Percentiles rank a stretch among this genome's conserved stretches.
These are phyloP conservation scores for Gobiocypris rarus DNA, from an alignment of 2,113 vertebrate species.

Conservation along the genomic window DNA sequence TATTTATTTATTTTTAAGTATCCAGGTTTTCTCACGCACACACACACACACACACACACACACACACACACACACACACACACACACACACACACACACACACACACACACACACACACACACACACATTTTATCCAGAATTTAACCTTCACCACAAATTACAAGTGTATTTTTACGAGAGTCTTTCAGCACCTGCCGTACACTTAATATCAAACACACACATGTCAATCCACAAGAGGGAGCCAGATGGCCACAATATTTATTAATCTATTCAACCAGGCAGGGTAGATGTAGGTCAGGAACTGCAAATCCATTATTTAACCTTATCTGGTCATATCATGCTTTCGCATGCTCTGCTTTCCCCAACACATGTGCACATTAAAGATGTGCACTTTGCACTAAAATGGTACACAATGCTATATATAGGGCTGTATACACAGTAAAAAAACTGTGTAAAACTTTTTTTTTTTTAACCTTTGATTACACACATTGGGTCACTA, in stretches of 20 bases:
- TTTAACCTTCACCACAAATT: background rate
- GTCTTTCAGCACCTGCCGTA: background rate
- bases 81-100: too few species aligned
- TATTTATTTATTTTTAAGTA: too few species aligned
- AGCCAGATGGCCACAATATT: slow-evolving; percentile 5
- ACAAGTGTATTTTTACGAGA: background rate
- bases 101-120: background rate
- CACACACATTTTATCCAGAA: background rate
- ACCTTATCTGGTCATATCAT: background rate
- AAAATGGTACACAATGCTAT: background rate
- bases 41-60: too few species aligned
- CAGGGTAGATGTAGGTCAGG: background rate
- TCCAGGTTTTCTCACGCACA: too few species aligned
- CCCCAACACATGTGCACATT: background rate
- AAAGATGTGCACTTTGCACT: background rate
- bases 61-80: too few species aligned
- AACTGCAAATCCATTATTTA: background rate
- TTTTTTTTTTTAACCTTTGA: too few species aligned
- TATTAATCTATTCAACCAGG: background rate
- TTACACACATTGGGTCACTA: too few species aligned
- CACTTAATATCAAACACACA: background rate
- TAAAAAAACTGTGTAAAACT: too few species aligned
- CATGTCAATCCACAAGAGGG: slow-evolving; percentile 15
- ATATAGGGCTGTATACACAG: too few species aligned
- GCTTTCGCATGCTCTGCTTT: background rate